Percentiles rank a stretch among this genome's conserved stretches.
Conservation (phyloP, 2,888 invertebrate species). For the Cheilosia soror region DNA sequence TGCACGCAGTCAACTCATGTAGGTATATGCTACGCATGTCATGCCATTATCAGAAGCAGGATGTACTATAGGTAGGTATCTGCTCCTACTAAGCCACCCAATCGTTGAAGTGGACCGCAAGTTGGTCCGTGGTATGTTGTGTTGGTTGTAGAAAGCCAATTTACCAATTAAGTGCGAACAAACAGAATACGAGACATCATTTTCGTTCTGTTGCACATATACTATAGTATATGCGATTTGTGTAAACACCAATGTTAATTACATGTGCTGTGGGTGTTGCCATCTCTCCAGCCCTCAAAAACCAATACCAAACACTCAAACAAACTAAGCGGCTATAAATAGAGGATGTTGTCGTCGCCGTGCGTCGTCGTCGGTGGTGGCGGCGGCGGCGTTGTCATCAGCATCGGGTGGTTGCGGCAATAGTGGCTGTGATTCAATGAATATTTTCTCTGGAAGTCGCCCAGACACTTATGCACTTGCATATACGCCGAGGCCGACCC, state of each 20-base stretch:
- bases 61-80: not conserved
- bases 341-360: slow-evolving; percentile 51
- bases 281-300: slow-evolving; percentile 7
- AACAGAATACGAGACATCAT: slow-evolving; percentile 74
- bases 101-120: slow-evolving; percentile 69
- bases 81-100: slow-evolving; percentile 47
- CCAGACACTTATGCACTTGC: slow-evolving; percentile 8
- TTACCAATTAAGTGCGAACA: slow-evolving; percentile 75
- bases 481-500: not conserved
- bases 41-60: slow-evolving; percentile 34
- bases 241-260: slow-evolving; percentile 75
- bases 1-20: slow-evolving; percentile 8
- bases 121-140: slow-evolving; percentile 70
- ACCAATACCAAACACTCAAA: slow-evolving; percentile 67
- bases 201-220: slow-evolving; percentile 52
- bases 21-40: slow-evolving; percentile 9
- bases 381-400: slow-evolving; percentile 43
- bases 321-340: slow-evolving; percentile 69
- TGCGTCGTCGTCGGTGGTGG: slow-evolving; percentile 16
- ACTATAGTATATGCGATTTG: slow-evolving; percentile 57
- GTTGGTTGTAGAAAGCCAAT: slow-evolving; percentile 73
- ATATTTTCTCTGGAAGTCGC: slow-evolving; percentile 46
- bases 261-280: slow-evolving; percentile 63
- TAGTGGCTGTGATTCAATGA: slow-evolving; percentile 32
- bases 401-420: slow-evolving; percentile 41